Conservation (phyloP, 1,140 invertebrate genomes). For the Papilio polyxenes region DNA sequence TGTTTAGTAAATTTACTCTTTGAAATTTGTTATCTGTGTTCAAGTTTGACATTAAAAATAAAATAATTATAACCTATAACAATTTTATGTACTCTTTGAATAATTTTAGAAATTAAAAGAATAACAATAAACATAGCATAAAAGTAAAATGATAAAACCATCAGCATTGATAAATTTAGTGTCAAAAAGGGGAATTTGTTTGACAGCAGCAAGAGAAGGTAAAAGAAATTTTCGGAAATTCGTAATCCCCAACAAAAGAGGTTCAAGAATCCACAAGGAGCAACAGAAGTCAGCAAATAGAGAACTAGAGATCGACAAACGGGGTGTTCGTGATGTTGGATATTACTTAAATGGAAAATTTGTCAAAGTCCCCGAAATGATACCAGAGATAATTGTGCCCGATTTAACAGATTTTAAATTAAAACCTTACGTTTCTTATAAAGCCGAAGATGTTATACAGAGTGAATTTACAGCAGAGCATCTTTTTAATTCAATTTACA, state of each 20-base stretch:
- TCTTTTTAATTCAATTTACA: slow-evolving; percentile 92
- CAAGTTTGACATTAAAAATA: slow-evolving; percentile 22
- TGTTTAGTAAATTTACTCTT: neutral
- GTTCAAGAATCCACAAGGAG: slow-evolving; percentile 84
- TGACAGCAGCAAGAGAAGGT: slow-evolving; percentile 82
- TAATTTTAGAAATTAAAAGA: slow-evolving; percentile 19
- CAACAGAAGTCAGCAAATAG: slow-evolving; percentile 82
- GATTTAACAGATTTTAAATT: slow-evolving; percentile 90
- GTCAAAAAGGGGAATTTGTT: slow-evolving; percentile 81
- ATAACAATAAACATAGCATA: slow-evolving; percentile 20
- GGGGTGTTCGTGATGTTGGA: slow-evolving; percentile 85
- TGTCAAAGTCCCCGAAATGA: slow-evolving; percentile 90
- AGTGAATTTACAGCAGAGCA: slow-evolving; percentile 91
- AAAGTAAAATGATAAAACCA: slow-evolving; percentile 67
- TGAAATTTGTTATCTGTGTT: neutral
- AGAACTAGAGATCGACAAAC: slow-evolving; percentile 83
- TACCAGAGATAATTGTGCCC: slow-evolving; percentile 95
- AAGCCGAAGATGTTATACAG: slow-evolving; percentile 86
- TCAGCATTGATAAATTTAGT: slow-evolving; percentile 62
- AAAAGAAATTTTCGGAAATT: slow-evolving; percentile 92
- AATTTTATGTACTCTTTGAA: neutral
- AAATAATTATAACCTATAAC: slow-evolving; percentile 41
- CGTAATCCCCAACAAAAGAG: slow-evolving; percentile 86
- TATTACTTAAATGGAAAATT: slow-evolving; percentile 82
- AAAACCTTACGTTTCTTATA: slow-evolving; percentile 97